A percentile compares a stretch with the other conserved stretches of the same genome.
phyloP scores from a whole-genome alignment of 2,797 vertebrate genomes.

The Rhabdomys pumilio region DNA sequence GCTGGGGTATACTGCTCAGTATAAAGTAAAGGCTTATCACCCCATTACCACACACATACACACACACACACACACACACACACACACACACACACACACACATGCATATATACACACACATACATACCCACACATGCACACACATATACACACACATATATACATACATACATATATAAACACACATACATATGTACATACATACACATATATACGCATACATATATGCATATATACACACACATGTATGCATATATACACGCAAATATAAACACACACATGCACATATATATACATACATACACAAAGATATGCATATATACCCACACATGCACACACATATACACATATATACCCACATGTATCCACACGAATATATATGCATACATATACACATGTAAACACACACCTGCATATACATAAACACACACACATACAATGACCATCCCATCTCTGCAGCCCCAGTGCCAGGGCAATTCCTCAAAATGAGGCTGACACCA shows the following conservation, averaged over 20 bases:
- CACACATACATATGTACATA: accelerated
- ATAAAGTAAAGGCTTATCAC: background rate
- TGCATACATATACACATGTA: background rate
- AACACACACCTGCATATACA: background rate
- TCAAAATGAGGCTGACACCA: background rate
- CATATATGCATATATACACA: too few relatives aligned
- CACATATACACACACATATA: background rate
- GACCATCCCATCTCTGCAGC: background rate
- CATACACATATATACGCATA: accelerated
- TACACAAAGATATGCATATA: accelerated
- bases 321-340: accelerated
- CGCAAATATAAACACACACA: accelerated
- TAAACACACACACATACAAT: background rate
- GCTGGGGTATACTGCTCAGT: background rate
- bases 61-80: too few relatives aligned
- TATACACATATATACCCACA: background rate
- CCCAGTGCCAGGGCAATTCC: background rate
- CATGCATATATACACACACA: background rate
- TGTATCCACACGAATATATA: background rate
- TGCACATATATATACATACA: accelerated
- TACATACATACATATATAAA: accelerated
- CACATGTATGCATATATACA: accelerated
- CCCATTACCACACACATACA: background rate
- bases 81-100: background rate
- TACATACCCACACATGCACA: background rate